Base-by-base conservation (phyloP, 1,140 invertebrate species). In the Mycetomoellerius zeteki region DNA sequence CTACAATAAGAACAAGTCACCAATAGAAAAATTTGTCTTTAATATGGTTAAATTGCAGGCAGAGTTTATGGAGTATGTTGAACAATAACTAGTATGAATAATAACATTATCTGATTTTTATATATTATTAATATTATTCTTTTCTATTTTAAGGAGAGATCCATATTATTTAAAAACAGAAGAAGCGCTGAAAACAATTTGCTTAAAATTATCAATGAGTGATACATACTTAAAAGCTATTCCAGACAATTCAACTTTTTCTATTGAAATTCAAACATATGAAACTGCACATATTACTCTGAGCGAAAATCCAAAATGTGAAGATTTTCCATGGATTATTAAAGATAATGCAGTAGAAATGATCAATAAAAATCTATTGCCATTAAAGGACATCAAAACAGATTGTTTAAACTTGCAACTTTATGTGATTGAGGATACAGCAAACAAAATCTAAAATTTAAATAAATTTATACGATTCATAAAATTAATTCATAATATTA, bases 91-190 rank as follows among this genome's bases (percentile, higher is more conserved):
- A 71, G 19, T 54, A 43, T n/a, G n/a, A n/a, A n/a, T n/a, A n/a
- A n/a, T n/a, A n/a, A n/a, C 52, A 1, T 64, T 65, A 58, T 50
- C n/a, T 7, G 0, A 21, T 81, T 14, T 19, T 33, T 37, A 37
- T 37, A 37, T 4, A 37, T 47, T 24, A 47, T n/a, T 84, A 58
- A 72, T 54, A 21, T 80, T 19, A 60, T 27, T 75, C 30, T 19
- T 60, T 54, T 75, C 71, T 86, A 33, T 16, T 90, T 91, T 21
- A 64, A 95, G 94, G 69, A 88, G 87, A 62, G 96, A 97, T 93
- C 95, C 96, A 3, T 97, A 96, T 94, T 96, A 96, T 86, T 92
- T 96, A 6, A 96, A 96, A 91, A 95, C 95, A 16, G 96, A 97
- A 92, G 96, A 96, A 92, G 96, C 95, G 86, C 92, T 97, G 27